Evolutionary conservation across 1,140 invertebrate genomes (phyloP).

Genomic region (Ganaspis sp.): DNA sequence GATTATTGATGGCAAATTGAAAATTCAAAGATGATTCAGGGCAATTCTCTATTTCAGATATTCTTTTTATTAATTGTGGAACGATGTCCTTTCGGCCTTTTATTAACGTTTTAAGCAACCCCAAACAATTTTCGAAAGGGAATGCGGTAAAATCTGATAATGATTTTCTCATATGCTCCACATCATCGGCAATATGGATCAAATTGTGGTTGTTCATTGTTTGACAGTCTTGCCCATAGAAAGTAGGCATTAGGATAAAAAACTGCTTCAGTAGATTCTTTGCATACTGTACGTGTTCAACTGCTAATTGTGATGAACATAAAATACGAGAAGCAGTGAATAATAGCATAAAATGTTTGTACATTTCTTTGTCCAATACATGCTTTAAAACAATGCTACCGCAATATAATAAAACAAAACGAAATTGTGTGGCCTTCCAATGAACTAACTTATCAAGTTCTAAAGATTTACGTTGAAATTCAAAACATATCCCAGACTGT

Average conservation of each 20-base stretch:
- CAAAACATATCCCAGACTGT: too few relatives aligned
- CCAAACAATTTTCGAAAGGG: background rate
- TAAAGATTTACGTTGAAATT: too few relatives aligned
- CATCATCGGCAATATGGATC: background rate
- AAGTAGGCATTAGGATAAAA: background rate
- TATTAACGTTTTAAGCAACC: background rate
- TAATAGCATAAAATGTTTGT: slow-evolving; percentile 4
- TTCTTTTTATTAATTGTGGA: background rate
- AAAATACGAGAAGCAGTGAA: background rate
- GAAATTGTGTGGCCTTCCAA: too few relatives aligned
- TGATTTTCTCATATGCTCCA: background rate
- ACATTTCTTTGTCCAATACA: background rate
- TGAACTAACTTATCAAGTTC: too few relatives aligned
- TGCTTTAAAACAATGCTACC: background rate
- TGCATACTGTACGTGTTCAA: background rate
- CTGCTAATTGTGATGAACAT: background rate
- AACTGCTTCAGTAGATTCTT: background rate
- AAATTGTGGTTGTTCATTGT: background rate
- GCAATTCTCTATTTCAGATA: background rate
- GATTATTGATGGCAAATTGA: background rate
- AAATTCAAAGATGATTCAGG: background rate
- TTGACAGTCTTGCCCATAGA: background rate
- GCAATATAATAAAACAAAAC: background rate
- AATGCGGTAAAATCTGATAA: background rate
- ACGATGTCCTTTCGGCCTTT: too few relatives aligned